Base-by-base conservation (phyloP, 2,888 invertebrate species). In the Temnothorax ravouxi region DNA sequence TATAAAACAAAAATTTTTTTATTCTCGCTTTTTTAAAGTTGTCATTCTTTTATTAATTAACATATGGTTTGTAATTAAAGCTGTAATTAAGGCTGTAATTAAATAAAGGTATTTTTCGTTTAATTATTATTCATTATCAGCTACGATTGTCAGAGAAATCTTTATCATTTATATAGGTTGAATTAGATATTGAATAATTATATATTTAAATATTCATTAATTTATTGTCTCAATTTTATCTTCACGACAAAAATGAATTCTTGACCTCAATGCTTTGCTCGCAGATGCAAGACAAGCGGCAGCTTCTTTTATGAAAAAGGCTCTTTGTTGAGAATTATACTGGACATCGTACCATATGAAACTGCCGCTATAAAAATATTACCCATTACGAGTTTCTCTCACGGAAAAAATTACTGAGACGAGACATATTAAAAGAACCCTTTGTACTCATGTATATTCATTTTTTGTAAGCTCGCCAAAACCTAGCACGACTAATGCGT, bases 401-500 rank as follows among this genome's bases (percentile, higher is more conserved):
- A 61, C n/a, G 67, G 44, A 86, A 83, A 83, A 64, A 85, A 77
- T 56, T 85, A 72, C 74, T 62, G 44, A 44, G 56, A n/a, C 54
- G 54, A n/a, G 50, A 79, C 66, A 67, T 56, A 82, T 79, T 86
- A 86, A 79, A 79, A 71, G 72, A 80, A 74, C 64, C 59, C 74
- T 86, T 86, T 79, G 85, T 72, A 80, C 29, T 76, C 44, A 64
- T 67, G 74, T 47, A 69, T 84, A 79, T 61, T 81, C 76, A 76
- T 81, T 75, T 29, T 76, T 81, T 81, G 81, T 62, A 52, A 72
- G 79, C 74, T 72, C 25, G 34, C 59, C 72, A 50, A 80, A 80
- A 80, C 59, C 47, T 38, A 72, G 25, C 38, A 50, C 59, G 72
- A 80, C 59, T 80, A 79, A 79, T 71, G 47, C 38, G 34, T 47